Conservation (phyloP, 2,113 vertebrate genomes). For the Albula goreensis region DNA sequence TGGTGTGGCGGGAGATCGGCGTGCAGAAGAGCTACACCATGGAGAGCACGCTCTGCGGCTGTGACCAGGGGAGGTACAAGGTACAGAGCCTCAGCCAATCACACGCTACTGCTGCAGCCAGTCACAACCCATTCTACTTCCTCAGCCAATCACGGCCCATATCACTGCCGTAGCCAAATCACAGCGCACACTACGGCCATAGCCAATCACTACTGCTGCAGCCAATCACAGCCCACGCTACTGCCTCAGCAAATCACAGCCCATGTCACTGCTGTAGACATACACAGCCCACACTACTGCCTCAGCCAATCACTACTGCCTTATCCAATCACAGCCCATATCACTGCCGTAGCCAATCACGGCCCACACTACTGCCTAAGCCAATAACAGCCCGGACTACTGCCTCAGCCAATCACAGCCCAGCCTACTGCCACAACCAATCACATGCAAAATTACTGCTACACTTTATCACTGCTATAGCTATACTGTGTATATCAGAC, state of each 20-base stretch:
- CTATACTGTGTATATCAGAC: not conserved
- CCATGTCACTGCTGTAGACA: too few relatives aligned
- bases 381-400: too few relatives aligned
- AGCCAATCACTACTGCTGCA: too few relatives aligned
- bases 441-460: not conserved
- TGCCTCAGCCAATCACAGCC: too few relatives aligned
- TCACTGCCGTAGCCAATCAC: not conserved
- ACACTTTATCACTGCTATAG: not conserved
- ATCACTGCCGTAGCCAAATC: not conserved
- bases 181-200: not conserved
- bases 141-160: not conserved
- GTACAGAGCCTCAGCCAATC: conserved; percentile 60
- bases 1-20: conserved; percentile 96
- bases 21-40: conserved; percentile 97
- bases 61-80: conserved; percentile 97
- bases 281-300: too few relatives aligned
- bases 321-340: not conserved
- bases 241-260: too few relatives aligned
- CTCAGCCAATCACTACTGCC: not conserved
- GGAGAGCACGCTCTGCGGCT: conserved; percentile 96
- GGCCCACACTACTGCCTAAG: too few relatives aligned
- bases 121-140: not conserved
- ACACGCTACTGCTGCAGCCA: not conserved
- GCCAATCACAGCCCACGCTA: too few relatives aligned
- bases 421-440: too few relatives aligned